Conservation (phyloP, 2,888 invertebrate species). For the Callimorpha dominula region DNA sequence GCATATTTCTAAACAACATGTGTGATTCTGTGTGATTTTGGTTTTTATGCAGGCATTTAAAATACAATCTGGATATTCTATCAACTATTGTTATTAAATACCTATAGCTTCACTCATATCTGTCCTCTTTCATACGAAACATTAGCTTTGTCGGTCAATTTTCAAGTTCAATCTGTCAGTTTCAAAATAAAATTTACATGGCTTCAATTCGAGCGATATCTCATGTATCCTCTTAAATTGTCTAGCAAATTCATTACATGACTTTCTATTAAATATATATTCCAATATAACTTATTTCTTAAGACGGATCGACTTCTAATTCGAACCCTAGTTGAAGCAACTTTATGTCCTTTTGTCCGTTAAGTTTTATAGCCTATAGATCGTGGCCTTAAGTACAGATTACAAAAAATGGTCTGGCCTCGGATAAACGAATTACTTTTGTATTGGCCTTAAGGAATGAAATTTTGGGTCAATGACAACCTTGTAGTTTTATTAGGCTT, state of each 20-base stretch:
- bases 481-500: slow-evolving; percentile 5
- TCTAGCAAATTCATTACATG: not conserved
- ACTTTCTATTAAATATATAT: not conserved
- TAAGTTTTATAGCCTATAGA: slow-evolving; percentile 46
- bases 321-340: slow-evolving; percentile 18
- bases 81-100: too few relatives aligned
- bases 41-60: too few relatives aligned
- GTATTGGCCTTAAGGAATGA: slow-evolving; percentile 6
- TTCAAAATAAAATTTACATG: too few relatives aligned
- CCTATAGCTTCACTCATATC: too few relatives aligned
- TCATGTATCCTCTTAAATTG: not conserved
- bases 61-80: too few relatives aligned
- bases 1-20: too few relatives aligned
- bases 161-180: too few relatives aligned
- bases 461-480: slow-evolving; percentile 7
- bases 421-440: slow-evolving; percentile 22
- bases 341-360: slow-evolving; percentile 38
- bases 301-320: slow-evolving; percentile 19
- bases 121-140: too few relatives aligned
- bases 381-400: slow-evolving; percentile 39
- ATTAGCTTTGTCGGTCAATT: too few relatives aligned
- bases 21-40: too few relatives aligned
- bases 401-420: slow-evolving; percentile 44
- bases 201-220: not conserved
- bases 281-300: not conserved